Evolutionary conservation across 2,113 vertebrate species (phyloP).

Genomic region (Tychaedon coryphoeus): DNA sequence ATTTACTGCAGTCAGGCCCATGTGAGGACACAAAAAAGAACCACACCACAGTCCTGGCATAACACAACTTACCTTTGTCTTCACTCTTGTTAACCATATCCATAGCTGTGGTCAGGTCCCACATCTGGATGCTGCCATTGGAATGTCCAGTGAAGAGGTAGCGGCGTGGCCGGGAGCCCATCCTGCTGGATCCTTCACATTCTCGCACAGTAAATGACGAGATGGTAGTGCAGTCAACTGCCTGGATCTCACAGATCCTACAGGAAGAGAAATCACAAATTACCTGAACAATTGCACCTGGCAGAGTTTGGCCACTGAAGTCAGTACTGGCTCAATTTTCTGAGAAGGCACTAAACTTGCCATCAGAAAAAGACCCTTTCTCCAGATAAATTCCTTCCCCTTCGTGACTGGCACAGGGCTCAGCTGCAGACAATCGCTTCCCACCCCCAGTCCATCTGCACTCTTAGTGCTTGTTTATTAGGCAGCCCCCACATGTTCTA

Average conservation of each 20-base stretch:
- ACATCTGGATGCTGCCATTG: conserved; percentile 98
- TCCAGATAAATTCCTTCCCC: neutral
- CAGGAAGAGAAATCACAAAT: neutral
- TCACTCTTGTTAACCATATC: conserved; percentile 91
- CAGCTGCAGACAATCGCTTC: neutral
- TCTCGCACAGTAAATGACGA: conserved; percentile 92
- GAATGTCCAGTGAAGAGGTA: conserved; percentile 96
- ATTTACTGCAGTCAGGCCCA: neutral
- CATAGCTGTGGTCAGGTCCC: conserved; percentile 98
- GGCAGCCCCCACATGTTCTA: neutral
- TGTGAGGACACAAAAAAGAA: neutral
- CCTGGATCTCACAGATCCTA: conserved; percentile 97
- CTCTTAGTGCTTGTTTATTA: neutral
- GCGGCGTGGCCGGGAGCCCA: conserved; percentile 93
- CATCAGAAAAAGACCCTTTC: neutral
- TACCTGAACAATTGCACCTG: neutral
- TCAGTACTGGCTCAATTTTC: neutral
- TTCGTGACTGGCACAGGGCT: neutral
- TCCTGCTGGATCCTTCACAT: conserved; percentile 95
- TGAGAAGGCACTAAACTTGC: neutral
- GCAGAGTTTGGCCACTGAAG: neutral
- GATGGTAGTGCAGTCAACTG: conserved; percentile 94
- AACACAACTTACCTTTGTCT: conserved; percentile 77
- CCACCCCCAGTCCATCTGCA: neutral
- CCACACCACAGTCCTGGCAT: neutral